Base-by-base conservation (phyloP, 2,113 vertebrate genomes). In the Hiodon tergisus region DNA sequence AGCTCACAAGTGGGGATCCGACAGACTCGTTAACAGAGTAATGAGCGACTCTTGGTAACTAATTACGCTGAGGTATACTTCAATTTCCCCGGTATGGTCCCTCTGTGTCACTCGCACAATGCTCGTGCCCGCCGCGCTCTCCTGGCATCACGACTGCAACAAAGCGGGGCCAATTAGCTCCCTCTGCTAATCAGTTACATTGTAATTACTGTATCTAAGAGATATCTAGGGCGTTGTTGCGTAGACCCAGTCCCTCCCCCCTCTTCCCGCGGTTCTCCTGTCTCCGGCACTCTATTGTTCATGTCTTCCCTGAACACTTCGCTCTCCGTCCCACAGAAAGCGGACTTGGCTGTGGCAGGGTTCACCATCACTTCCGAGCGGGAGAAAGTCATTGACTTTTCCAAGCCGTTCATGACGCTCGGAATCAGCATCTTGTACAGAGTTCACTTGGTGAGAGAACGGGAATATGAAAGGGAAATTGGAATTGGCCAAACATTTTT, bases 321-420 rank as follows among this genome's bases (percentile, higher is more conserved):
- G 46, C 50, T 47, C 57, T 31, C 52, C 31, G 71, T 52, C 52
- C 0, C 0, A 76, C 88, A 98, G 95, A 98, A 97, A 84, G 95
- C 94, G 0, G 95, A 96, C 82, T 88, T 96, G 86, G 95, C 95
- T 0, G 94, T 93, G 2, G 95, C 95, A 0, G 92, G 93, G 0
- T 96, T 97, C 87, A 96, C 95, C 82, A 97, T 97, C 86, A 97
- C 95, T 0, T 95, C 94, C 0, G 95, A 96, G 85, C 85, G 95
- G 50, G 95, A 97, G 85, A 97, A 97, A 75, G 94, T 97, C 63
- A 97, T 97, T 14, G 95, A 97, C 78, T 97, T 97, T 88, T 97
- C 95, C 80, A 96, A 95, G 76, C 94, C 94, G 31, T 96, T 96
- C 88, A 96, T 96, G 94, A 94, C 92, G 46, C 87, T 96, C 81